These are phyloP conservation scores for Antitype chi DNA, from an alignment of 2,888 invertebrate genomes.

Conservation along the genomic window DNA sequence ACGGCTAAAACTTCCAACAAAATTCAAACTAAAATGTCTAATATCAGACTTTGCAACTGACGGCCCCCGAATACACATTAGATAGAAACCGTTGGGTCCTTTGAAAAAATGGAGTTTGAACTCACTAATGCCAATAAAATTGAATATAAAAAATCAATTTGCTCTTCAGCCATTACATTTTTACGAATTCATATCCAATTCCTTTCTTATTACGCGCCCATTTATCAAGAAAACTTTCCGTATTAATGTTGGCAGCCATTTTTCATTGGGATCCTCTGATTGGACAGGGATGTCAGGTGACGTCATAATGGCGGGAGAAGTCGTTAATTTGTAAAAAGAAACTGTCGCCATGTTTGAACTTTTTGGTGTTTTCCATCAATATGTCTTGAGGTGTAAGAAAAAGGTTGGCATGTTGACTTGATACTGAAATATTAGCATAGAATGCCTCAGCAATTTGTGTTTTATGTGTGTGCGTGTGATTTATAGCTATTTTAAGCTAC, in stretches of 20 bases:
- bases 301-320: constrained; percentile 71
- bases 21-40: constrained; percentile 57
- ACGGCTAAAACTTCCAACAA: constrained; percentile 46
- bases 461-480: constrained; percentile 52
- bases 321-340: constrained; percentile 72
- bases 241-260: constrained; percentile 76
- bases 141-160: constrained; percentile 62
- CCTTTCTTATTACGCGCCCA: constrained; percentile 70
- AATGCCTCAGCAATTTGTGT: constrained; percentile 43
- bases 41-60: constrained; percentile 42
- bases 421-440: constrained; percentile 55
- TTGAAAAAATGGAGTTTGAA: constrained; percentile 53
- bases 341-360: constrained; percentile 55
- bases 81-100: constrained; percentile 16
- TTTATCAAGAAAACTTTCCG: constrained; percentile 76
- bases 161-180: constrained; percentile 52
- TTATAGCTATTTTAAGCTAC: constrained; percentile 21
- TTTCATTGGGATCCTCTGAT: constrained; percentile 79
- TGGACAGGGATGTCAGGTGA: constrained; percentile 78
- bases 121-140: constrained; percentile 53
- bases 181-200: constrained; percentile 70
- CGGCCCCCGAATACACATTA: constrained; percentile 41
- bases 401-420: constrained; percentile 36
- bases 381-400: constrained; percentile 52
- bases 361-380: constrained; percentile 58